phyloP scores from a whole-genome alignment of 2,888 invertebrate genomes.

The Bursaphelenchus okinawaensis region DNA sequence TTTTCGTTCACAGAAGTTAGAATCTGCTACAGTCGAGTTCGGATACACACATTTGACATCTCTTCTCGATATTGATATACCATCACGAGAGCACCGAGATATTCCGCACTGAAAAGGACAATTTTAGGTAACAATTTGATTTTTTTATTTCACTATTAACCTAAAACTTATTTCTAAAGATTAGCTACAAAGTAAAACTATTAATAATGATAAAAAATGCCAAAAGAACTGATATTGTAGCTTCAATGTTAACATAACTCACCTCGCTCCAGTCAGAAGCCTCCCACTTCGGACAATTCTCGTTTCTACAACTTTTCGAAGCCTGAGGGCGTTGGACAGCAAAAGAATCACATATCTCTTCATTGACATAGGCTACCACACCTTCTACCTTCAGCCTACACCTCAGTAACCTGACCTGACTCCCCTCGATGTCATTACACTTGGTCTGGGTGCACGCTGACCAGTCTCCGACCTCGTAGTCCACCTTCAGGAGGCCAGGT shows the following conservation, averaged over 20 bases:
- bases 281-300: slow-evolving; percentile 51
- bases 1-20: slow-evolving; percentile 69
- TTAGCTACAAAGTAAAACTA: not conserved
- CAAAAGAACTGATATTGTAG: too few species aligned
- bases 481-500: slow-evolving; percentile 27
- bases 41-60: slow-evolving; percentile 65
- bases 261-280: slow-evolving; percentile 47
- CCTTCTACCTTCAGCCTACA: slow-evolving; percentile 27
- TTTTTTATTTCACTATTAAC: too few species aligned
- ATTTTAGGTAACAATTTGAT: not conserved
- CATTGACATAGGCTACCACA: slow-evolving; percentile 31
- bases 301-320: slow-evolving; percentile 43
- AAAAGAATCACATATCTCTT: slow-evolving; percentile 33
- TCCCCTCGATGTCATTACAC: slow-evolving; percentile 29
- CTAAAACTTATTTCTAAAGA: too few species aligned
- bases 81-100: slow-evolving; percentile 65
- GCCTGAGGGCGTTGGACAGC: slow-evolving; percentile 37
- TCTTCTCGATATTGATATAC: slow-evolving; percentile 69
- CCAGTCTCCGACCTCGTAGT: slow-evolving; percentile 32
- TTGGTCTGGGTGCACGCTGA: slow-evolving; percentile 24
- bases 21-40: slow-evolving; percentile 63
- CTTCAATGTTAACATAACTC: too few species aligned
- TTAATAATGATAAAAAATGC: too few species aligned
- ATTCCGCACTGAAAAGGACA: slow-evolving; percentile 64
- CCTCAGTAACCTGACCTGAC: slow-evolving; percentile 27